phyloP scores from a whole-genome alignment of 2,113 vertebrate genomes.

The Leptobrachium leishanense region DNA sequence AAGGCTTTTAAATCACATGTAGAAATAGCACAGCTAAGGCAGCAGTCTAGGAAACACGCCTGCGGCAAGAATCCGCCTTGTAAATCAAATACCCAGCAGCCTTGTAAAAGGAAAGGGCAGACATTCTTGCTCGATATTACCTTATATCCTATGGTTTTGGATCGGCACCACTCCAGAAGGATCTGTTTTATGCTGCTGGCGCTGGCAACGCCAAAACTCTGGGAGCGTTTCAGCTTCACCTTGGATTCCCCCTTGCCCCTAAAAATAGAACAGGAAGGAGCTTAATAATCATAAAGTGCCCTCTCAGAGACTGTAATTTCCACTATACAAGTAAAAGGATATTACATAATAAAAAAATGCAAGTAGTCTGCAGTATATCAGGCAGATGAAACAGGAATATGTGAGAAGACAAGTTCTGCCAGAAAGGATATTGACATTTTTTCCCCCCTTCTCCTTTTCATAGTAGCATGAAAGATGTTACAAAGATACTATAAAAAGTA shows the following conservation, averaged over 20 bases:
- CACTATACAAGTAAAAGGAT: neutral
- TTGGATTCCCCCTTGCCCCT: constrained; percentile 79
- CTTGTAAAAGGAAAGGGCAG: neutral
- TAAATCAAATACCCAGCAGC: neutral
- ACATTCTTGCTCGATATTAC: constrained; percentile 56
- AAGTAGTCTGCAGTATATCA: neutral
- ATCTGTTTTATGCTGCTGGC: constrained; percentile 94
- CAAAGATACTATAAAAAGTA: too few relatives aligned
- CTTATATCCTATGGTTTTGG: constrained; percentile 92
- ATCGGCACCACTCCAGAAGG: constrained; percentile 93
- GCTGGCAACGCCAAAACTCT: constrained; percentile 86
- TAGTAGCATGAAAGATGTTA: too few relatives aligned
- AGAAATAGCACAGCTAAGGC: too few relatives aligned
- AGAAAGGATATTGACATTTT: too few relatives aligned
- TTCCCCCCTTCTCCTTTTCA: too few relatives aligned
- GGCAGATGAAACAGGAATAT: too few relatives aligned
- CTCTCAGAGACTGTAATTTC: neutral
- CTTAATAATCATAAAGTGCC: constrained; percentile 12
- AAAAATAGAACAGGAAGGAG: constrained; percentile 49
- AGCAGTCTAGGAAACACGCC: too few relatives aligned
- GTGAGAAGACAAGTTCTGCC: too few relatives aligned
- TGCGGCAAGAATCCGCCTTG: too few relatives aligned
- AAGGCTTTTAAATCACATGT: too few relatives aligned
- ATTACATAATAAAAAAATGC: constrained; percentile 1
- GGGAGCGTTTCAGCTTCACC: constrained; percentile 87